phyloP scores from a whole-genome alignment of 2,888 invertebrate species.

The Limnephilus marmoratus region DNA sequence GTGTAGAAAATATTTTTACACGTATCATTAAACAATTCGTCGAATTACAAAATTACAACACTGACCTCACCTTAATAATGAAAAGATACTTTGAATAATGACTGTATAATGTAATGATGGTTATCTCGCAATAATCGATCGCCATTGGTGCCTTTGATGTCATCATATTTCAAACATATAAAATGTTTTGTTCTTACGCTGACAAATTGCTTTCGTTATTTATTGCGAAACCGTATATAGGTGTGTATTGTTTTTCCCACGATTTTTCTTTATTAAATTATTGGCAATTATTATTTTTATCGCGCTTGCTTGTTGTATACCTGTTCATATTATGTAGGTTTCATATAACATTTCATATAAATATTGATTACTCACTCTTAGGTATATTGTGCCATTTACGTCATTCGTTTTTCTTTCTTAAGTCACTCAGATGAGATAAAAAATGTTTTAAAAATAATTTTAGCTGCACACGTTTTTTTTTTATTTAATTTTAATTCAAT shows the following conservation, averaged over 20 bases:
- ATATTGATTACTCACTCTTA: not conserved
- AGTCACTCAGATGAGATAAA: not conserved
- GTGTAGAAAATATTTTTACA: not conserved
- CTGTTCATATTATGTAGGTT: not conserved
- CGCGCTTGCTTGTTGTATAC: not conserved
- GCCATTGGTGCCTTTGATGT: constrained; percentile 39
- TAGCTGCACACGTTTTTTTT: too few relatives aligned
- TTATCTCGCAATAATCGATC: constrained; percentile 22
- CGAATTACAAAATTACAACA: not conserved
- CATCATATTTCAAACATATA: constrained; percentile 4
- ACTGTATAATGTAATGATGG: constrained; percentile 8
- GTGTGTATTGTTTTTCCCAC: constrained; percentile 4
- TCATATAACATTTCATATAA: too few relatives aligned
- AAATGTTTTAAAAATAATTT: too few relatives aligned
- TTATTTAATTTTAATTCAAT: too few relatives aligned
- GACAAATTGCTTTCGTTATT: not conserved
- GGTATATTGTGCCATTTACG: not conserved
- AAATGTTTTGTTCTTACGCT: not conserved
- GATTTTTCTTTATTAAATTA: not conserved
- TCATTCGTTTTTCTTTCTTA: not conserved
- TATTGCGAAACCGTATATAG: not conserved
- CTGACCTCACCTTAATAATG: constrained; percentile 24
- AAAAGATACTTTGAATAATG: not conserved
- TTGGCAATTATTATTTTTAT: not conserved
- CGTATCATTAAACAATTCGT: constrained; percentile 14